Percentiles rank a stretch among this genome's conserved stretches.
Conservation (phyloP, 2,113 vertebrate species). For the Lucifuga dentata region DNA sequence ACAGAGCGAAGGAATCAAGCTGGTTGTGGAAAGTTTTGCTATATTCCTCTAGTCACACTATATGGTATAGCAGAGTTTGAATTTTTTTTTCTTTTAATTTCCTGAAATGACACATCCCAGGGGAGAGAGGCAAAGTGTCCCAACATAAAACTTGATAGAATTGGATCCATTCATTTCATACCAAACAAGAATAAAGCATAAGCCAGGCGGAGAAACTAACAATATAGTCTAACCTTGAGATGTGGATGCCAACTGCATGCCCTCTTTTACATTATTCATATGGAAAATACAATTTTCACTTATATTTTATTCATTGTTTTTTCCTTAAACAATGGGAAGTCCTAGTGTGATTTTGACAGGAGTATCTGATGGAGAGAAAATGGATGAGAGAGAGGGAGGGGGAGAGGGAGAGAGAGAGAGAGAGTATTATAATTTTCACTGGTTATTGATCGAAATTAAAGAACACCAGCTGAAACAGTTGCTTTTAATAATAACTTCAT, state of each 20-base stretch:
- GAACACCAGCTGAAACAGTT: constrained; percentile 65
- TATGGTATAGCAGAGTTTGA: constrained; percentile 51
- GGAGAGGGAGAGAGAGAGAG: constrained; percentile 41
- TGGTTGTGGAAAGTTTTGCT: constrained; percentile 57
- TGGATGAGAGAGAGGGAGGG: constrained; percentile 53
- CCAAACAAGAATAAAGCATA: constrained; percentile 72
- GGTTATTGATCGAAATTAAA: constrained; percentile 78
- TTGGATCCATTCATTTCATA: constrained; percentile 65
- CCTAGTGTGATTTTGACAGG: constrained; percentile 62
- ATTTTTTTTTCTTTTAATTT: constrained; percentile 52
- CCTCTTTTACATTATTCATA: constrained; percentile 84
- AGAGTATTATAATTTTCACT: constrained; percentile 66
- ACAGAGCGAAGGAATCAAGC: constrained; percentile 43
- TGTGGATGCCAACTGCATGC: constrained; percentile 68
- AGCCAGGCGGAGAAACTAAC: constrained; percentile 58
- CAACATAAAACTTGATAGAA: constrained; percentile 64
- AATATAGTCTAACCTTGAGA: constrained; percentile 77
- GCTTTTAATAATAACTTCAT: constrained; percentile 76
- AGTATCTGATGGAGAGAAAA: constrained; percentile 60
- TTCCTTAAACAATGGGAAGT: constrained; percentile 76
- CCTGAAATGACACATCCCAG: constrained; percentile 46
- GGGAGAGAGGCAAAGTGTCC: constrained; percentile 58
- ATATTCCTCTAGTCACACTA: constrained; percentile 35
- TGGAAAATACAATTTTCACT: constrained; percentile 79
- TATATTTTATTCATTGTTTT: constrained; percentile 85